Percentiles rank a stretch among this genome's conserved stretches.
Conservation (phyloP, 92 coral and sea anemone species). For the Heliopora coerulea region DNA sequence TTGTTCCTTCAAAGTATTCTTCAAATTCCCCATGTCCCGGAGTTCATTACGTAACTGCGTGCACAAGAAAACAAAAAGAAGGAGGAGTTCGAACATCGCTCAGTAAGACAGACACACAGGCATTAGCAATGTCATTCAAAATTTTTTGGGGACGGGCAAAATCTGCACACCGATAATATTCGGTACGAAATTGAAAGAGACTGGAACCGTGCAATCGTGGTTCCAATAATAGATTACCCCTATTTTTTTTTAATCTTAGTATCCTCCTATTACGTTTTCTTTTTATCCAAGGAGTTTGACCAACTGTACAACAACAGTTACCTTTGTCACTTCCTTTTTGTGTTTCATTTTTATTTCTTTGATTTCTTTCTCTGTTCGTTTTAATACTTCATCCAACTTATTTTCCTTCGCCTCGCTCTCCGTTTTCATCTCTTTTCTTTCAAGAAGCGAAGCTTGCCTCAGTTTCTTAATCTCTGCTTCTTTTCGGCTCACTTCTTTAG, state of each 20-base stretch:
- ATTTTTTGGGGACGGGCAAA: no score
- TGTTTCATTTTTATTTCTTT: conserved; percentile 64
- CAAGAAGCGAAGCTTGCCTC: conserved; percentile 2
- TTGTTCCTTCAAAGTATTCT: conserved; percentile 62
- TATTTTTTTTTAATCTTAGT: no score
- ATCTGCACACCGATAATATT: no score
- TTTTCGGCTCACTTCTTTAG: conserved; percentile 70
- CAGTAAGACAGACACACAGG: no score
- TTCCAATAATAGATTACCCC: no score
- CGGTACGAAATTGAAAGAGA: no score
- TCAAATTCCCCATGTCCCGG: conserved; percentile 64
- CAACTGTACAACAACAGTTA: conserved; percentile 1
- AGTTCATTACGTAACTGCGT: conserved; percentile 72
- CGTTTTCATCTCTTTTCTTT: conserved; percentile 12
- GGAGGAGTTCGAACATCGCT: not conserved
- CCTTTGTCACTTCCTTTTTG: conserved; percentile 82
- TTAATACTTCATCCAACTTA: conserved; percentile 54
- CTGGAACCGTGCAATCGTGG: no score
- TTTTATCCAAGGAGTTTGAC: no score
- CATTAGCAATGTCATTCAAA: no score
- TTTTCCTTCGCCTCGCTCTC: conserved; percentile 64
- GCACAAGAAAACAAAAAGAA: not conserved
- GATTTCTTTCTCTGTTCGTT: conserved; percentile 57
- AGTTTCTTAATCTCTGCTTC: conserved; percentile 69
- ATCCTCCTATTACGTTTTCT: no score